Evolutionary conservation across 1,140 invertebrate genomes (phyloP), one percentile per base, ranked within the genome.

Genomic region (Philopotamus ludificatus): DNA sequence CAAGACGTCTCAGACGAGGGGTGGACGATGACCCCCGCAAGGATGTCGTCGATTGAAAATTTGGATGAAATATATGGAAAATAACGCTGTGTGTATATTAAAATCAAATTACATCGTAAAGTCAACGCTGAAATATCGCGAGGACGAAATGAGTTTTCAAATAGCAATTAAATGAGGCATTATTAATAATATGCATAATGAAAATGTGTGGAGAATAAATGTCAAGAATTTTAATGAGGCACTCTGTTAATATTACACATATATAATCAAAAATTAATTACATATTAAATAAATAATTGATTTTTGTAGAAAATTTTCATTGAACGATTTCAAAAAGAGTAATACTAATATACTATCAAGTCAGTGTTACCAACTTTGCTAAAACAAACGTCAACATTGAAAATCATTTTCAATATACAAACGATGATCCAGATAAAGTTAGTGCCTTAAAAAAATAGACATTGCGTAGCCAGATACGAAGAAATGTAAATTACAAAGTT

Each of bases 191-290:
- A 18, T 53, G 50, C 23, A 53, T 4, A 53, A 8, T 10, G 15
- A 16, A 53, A 53, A 25, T 23, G 23, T 12, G 50, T 25, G 23
- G 9, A 53, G 22, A 53, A 53, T 53, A 53, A 25, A 53, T 53
- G 23, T 53, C 20, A 10, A 25, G 50, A 34, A 12, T 12, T 7
- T n/a, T n/a, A n/a, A n/a, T n/a, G n/a, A n/a, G n/a, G n/a, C n/a
- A n/a, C n/a, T n/a, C n/a, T n/a, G n/a, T n/a, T n/a, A n/a, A n/a
- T n/a, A n/a, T n/a, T n/a, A n/a, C n/a, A n/a, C n/a, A n/a, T n/a
- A n/a, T n/a, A n/a, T n/a, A n/a, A n/a, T n/a, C n/a, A n/a, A n/a
- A n/a, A n/a, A n/a, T n/a, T n/a, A n/a, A n/a, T n/a, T n/a, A n/a
- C n/a, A n/a, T n/a, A n/a, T n/a, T n/a, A n/a, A n/a, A n/a, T n/a